Percentiles rank a stretch among this genome's conserved stretches.
phyloP scores from a whole-genome alignment of 2,113 vertebrate genomes.

The Solea solea region DNA sequence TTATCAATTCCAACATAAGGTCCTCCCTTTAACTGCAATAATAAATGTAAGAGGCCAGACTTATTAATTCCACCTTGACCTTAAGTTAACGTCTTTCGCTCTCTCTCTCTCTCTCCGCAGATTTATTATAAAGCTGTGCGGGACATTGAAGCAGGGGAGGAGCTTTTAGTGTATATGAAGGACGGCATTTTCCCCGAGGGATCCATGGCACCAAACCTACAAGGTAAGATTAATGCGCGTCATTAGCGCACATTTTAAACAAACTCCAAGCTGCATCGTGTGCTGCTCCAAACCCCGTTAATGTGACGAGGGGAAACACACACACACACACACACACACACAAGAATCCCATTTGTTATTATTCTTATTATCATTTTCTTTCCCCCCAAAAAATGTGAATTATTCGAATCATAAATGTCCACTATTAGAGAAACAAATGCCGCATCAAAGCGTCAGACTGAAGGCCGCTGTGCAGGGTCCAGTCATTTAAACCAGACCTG shows the following conservation, averaged over 20 bases:
- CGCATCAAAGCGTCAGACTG: slow-evolving; percentile 31
- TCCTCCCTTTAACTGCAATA: not conserved
- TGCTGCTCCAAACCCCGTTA: slow-evolving; percentile 26
- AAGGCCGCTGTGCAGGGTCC: slow-evolving; percentile 6
- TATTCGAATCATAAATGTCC: slow-evolving; percentile 50
- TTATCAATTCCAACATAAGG: not conserved
- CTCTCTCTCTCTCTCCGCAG: slow-evolving; percentile 57
- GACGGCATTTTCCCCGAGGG: slow-evolving; percentile 92
- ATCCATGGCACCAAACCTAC: slow-evolving; percentile 91
- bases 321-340: not conserved
- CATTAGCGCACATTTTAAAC: slow-evolving; percentile 81
- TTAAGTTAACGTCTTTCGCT: slow-evolving; percentile 39
- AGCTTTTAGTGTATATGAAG: slow-evolving; percentile 95
- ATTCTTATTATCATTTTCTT: not conserved
- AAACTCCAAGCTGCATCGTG: slow-evolving; percentile 75
- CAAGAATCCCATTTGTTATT: too few relatives aligned
- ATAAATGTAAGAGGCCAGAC: slow-evolving; percentile 3
- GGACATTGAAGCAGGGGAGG: slow-evolving; percentile 95
- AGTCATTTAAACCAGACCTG: slow-evolving; percentile 21
- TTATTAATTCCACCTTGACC: slow-evolving; percentile 37
- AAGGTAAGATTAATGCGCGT: slow-evolving; percentile 89
- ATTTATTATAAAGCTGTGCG: slow-evolving; percentile 97
- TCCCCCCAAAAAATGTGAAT: slow-evolving; percentile 39
- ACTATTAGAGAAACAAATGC: slow-evolving; percentile 43
- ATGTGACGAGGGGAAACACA: slow-evolving; percentile 28